Evolutionary conservation across 2,113 vertebrate genomes (phyloP).

Genomic region (Hippolais icterina): DNA sequence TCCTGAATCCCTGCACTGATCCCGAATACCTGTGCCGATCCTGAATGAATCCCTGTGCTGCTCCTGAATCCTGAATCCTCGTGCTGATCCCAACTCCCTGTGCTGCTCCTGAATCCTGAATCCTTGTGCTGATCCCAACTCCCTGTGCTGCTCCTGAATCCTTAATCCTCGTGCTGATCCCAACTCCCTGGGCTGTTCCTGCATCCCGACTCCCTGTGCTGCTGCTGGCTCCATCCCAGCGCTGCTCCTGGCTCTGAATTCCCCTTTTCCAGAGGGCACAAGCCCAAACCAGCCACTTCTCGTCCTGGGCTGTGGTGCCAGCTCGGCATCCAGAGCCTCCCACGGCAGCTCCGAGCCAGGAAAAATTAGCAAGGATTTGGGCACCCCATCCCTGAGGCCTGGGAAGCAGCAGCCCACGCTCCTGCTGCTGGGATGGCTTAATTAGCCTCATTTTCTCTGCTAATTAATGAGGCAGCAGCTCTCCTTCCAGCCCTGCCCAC

Average conservation of each 20-base stretch:
- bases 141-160: no score
- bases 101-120: no score
- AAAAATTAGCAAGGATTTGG: background rate
- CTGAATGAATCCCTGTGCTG: no score
- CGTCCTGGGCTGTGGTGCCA: background rate
- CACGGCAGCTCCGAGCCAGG: background rate
- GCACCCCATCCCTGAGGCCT: background rate
- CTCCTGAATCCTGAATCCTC: background rate
- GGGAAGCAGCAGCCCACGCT: constrained; percentile 36
- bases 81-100: no score
- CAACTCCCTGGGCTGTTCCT: no score
- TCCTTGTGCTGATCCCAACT: no score
- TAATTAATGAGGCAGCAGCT: constrained; percentile 56
- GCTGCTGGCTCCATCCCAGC: background rate
- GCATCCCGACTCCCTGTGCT: background rate
- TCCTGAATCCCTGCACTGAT: no score
- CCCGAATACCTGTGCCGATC: background rate
- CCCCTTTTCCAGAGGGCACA: background rate
- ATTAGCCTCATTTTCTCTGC: constrained; percentile 16
- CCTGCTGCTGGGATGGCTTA: background rate
- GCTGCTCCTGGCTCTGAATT: background rate
- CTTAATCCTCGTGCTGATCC: no score
- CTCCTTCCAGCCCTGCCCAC: background rate
- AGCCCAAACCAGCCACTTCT: constrained; percentile 8
- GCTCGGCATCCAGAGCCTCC: constrained; percentile 33